Base-by-base conservation (phyloP, 2,113 vertebrate species). In the Manacus vitellinus region DNA sequence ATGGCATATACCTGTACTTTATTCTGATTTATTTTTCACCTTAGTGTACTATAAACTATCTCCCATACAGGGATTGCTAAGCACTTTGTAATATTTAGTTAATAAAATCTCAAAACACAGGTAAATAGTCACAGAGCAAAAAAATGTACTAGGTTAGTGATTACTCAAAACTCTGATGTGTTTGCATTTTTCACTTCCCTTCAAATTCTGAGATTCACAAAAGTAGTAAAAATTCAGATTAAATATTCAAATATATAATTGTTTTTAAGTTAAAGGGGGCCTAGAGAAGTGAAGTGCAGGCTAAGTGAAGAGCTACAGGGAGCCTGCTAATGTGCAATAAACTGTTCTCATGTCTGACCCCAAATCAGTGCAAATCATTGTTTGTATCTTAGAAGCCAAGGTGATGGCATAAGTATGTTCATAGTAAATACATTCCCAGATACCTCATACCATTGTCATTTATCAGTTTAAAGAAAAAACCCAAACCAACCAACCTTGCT, bases 11-110 rank as follows among this genome's bases (percentile, higher is more conserved):
- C 30, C 52, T 81, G 30, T 79, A 58, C 46, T 78, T 93, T 78
- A 91, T 68, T 77, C 52, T 92, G 95, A 92, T 95, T 95, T 94
- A 94, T 94, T 76, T 31, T 94, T 91, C 84, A 89, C 76, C 73
- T 89, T 92, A 95, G 73, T 61, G 58, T 75, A 31, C 41, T 61
- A 72, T 91, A 91, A 94, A 75, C 63, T 84, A 86, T 54, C 18
- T 75, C 90, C 47, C 25, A 68, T 25, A 62, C 76, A 76, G 92
- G 79, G 91, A 96, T 94, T 10, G 0, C 68, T 93, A 90, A 90
- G 67, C 85, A 74, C 71, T 94, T 93, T 61, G 54, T 66, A 78
- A 61, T 81, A 62, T 84, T 75, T 73, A 68, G 61, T 87, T 94
- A 93, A 81, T 74, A 92, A 78, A 86, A 23, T 92, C 85, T 94